Conservation (phyloP, 2,888 invertebrate species). For the Drosophila formosana region DNA sequence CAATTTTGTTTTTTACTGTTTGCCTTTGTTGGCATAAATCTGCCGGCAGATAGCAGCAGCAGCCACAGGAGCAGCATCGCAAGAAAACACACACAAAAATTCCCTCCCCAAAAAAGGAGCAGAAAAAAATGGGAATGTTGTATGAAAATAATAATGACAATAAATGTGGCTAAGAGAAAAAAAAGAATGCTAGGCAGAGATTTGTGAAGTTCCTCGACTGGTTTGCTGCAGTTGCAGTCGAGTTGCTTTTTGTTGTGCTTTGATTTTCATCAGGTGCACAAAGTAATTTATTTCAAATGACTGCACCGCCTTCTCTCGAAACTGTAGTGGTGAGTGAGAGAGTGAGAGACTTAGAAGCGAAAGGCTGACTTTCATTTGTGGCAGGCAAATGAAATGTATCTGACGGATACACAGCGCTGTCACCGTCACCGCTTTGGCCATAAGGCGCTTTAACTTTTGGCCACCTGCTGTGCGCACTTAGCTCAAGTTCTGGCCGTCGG, state of each 20-base stretch:
- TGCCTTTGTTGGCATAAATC: slow-evolving; percentile 77
- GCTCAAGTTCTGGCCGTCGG: slow-evolving; percentile 59
- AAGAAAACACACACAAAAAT: slow-evolving; percentile 36
- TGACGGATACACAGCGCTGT: slow-evolving; percentile 56
- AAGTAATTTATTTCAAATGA: slow-evolving; percentile 82
- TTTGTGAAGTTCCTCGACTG: slow-evolving; percentile 31
- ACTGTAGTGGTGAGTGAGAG: slow-evolving; percentile 42
- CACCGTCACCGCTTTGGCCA: slow-evolving; percentile 27
- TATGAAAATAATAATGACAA: slow-evolving; percentile 80
- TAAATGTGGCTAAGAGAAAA: slow-evolving; percentile 58
- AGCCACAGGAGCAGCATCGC: slow-evolving; percentile 40
- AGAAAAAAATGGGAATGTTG: slow-evolving; percentile 19
- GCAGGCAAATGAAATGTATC: slow-evolving; percentile 66
- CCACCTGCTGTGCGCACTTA: slow-evolving; percentile 71
- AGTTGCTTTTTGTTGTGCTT: slow-evolving; percentile 30
- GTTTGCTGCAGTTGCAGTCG: slow-evolving; percentile 10
- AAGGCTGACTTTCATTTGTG: slow-evolving; percentile 59
- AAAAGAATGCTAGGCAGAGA: slow-evolving; percentile 37
- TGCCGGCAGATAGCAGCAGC: slow-evolving; percentile 56
- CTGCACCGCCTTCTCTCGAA: slow-evolving; percentile 57
- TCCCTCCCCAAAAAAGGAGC: slow-evolving; percentile 25
- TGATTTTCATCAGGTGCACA: slow-evolving; percentile 81
- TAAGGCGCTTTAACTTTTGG: slow-evolving; percentile 53
- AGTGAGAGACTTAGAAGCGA: slow-evolving; percentile 55
- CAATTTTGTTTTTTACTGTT: slow-evolving; percentile 58